Evolutionary conservation across 1,140 invertebrate genomes (phyloP), one percentile per base, ranked within the genome.

Genomic region (Agrilus planipennis): DNA sequence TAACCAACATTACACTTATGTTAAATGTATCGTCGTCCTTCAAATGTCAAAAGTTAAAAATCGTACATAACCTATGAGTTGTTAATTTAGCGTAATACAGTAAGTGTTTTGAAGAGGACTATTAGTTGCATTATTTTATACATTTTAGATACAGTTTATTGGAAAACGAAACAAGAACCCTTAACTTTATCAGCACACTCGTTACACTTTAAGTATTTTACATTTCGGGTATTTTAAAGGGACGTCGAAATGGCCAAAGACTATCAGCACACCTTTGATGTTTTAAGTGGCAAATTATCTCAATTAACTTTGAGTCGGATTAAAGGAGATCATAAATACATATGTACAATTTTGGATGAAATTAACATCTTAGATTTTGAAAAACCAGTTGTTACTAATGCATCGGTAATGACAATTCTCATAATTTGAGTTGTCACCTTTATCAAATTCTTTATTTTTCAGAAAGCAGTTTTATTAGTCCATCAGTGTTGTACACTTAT

Each of bases 311-410:
- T 58, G 18, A 53, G 42, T 18, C 55, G 57, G 21, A 43, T 52
- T 12, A 39, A 51, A 48, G 51, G 52, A 40, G 63, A 70, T 34
- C 60, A 52, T 41, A 55, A 54, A 41, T 41, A 59, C n/a, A 55
- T 69, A 4, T 55, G 58, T 32, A 49, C 42, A 44, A 59, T 52
- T 12, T 46, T 71, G 9, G 57, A 57, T 43, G 61, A 65, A 44
- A 51, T 71, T 18, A 67, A 64, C 51, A 47, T 54, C 12, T 31
- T 70, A 12, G 57, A 68, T 58, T 66, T 61, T 43, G 55, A 49
- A 37, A 49, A 45, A 23, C 38, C 57, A 20, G 22, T 58, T 7
- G 51, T 61, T 34, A 47, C 35, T 29, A 61, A 64, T 50, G 45
- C 53, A 37, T 58, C 61, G 31, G 67, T 69, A 58, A 25, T 9